Evolutionary conservation across 1,140 invertebrate genomes (phyloP).

Genomic region (Thalassaphorura encarpata): DNA sequence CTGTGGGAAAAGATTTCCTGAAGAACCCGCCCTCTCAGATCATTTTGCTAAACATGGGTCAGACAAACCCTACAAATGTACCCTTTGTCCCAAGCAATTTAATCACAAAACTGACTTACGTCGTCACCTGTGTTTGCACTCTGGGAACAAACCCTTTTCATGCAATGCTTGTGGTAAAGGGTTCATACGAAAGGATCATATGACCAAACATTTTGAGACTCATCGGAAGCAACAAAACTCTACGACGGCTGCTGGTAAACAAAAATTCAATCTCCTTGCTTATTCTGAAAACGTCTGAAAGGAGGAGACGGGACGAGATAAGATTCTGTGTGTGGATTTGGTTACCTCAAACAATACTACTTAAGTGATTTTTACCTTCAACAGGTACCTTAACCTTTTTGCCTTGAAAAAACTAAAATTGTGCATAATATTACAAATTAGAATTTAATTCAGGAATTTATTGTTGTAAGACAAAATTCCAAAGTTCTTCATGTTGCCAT

Average conservation of each 20-base stretch:
- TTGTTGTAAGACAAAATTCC: too few species aligned
- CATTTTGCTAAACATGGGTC: slow-evolving; percentile 66
- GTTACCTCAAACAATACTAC: not conserved
- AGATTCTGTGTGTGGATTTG: not conserved
- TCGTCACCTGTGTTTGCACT: slow-evolving; percentile 74
- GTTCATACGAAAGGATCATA: slow-evolving; percentile 88
- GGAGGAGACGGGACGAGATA: not conserved
- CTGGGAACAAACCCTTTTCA: slow-evolving; percentile 60
- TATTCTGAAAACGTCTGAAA: not conserved
- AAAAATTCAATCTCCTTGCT: not conserved
- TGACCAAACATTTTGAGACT: slow-evolving; percentile 83
- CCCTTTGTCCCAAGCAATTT: slow-evolving; percentile 72
- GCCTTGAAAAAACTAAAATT: too few species aligned
- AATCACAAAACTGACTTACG: slow-evolving; percentile 84
- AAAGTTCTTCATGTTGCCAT: too few species aligned
- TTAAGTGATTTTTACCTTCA: not conserved
- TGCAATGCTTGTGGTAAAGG: slow-evolving; percentile 75
- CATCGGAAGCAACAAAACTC: slow-evolving; percentile 48
- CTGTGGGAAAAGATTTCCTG: slow-evolving; percentile 72
- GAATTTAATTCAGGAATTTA: too few species aligned
- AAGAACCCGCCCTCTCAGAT: slow-evolving; percentile 39
- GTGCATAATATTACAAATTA: too few species aligned
- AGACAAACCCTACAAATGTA: slow-evolving; percentile 81
- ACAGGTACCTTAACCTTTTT: not conserved
- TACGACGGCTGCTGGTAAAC: not conserved